Percentiles rank a stretch among this genome's conserved stretches.
phyloP scores from a whole-genome alignment of 2,888 invertebrate species.

The Schrankia costaestrigalis region DNA sequence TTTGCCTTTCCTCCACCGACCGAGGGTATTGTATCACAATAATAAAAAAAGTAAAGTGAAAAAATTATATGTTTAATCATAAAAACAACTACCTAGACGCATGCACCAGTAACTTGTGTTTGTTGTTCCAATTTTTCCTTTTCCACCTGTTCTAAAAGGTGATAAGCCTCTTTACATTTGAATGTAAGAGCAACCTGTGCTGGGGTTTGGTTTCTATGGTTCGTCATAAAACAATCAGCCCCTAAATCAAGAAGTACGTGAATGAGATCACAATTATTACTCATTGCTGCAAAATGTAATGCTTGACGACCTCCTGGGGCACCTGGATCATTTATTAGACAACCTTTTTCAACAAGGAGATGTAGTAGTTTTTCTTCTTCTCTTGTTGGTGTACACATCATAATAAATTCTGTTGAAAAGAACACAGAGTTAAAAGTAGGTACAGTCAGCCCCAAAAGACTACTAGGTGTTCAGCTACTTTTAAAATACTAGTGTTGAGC shows the following conservation, averaged over 20 bases:
- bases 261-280: slow-evolving; percentile 61
- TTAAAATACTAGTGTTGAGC: background rate
- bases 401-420: slow-evolving; percentile 55
- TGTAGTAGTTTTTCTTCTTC: slow-evolving; percentile 59
- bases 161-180: slow-evolving; percentile 47
- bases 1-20: too few species aligned
- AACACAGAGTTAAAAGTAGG: too few species aligned
- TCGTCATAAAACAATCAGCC: slow-evolving; percentile 49
- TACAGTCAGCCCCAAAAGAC: too few species aligned
- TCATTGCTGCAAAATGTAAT: slow-evolving; percentile 76
- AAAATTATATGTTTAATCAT: too few species aligned
- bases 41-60: too few species aligned
- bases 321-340: slow-evolving; percentile 52
- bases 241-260: slow-evolving; percentile 53
- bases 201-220: slow-evolving; percentile 62
- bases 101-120: too few species aligned
- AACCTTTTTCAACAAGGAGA: slow-evolving; percentile 57
- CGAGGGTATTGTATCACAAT: too few species aligned
- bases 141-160: slow-evolving; percentile 35
- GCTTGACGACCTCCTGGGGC: slow-evolving; percentile 68
- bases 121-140: slow-evolving; percentile 28
- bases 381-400: slow-evolving; percentile 57
- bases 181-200: slow-evolving; percentile 58
- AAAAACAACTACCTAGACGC: too few species aligned
- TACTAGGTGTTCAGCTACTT: too few species aligned